Evolutionary conservation across 2,797 vertebrate species (phyloP).

Genomic region (Gouania willdenowi): DNA sequence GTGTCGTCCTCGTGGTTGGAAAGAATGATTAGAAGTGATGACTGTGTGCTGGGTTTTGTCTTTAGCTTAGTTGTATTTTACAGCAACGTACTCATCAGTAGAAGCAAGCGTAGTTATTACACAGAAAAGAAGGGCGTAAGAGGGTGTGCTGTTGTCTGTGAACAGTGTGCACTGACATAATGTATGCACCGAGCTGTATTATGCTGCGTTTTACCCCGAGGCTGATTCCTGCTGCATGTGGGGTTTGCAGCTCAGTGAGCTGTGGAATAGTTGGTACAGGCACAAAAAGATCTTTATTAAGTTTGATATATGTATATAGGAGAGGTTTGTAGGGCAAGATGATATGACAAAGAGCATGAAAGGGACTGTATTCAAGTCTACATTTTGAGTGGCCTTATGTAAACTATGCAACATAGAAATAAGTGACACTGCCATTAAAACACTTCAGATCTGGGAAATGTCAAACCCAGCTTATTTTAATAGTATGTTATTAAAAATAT

Average conservation of each 20-base stretch:
- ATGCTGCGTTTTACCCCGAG: constrained; percentile 12
- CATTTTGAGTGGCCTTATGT: no score
- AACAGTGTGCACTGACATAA: constrained; percentile 4
- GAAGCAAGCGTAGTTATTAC: background rate
- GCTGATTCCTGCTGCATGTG: constrained; percentile 14
- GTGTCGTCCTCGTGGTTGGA: background rate
- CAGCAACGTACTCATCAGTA: no score
- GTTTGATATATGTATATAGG: background rate
- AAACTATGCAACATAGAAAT: no score
- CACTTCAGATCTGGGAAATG: no score
- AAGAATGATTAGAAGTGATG: constrained; percentile 3
- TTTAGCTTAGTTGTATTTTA: no score
- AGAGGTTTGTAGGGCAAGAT: no score
- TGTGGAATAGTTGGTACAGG: background rate
- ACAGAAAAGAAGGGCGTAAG: constrained; percentile 2
- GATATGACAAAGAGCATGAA: no score
- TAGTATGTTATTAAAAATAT: no score
- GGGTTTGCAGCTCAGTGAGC: constrained; percentile 9
- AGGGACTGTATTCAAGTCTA: no score
- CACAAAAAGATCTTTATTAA: background rate
- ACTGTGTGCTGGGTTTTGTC: background rate
- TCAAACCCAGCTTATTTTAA: no score
- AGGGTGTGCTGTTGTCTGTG: constrained; percentile 3
- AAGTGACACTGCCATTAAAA: no score
- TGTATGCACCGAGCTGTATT: constrained; percentile 9